A percentile compares a stretch with the other conserved stretches of the same genome.
These are phyloP conservation scores for Oxygymnocypris stewartii DNA, from an alignment of 2,113 vertebrate genomes.

Conservation along the genomic window DNA sequence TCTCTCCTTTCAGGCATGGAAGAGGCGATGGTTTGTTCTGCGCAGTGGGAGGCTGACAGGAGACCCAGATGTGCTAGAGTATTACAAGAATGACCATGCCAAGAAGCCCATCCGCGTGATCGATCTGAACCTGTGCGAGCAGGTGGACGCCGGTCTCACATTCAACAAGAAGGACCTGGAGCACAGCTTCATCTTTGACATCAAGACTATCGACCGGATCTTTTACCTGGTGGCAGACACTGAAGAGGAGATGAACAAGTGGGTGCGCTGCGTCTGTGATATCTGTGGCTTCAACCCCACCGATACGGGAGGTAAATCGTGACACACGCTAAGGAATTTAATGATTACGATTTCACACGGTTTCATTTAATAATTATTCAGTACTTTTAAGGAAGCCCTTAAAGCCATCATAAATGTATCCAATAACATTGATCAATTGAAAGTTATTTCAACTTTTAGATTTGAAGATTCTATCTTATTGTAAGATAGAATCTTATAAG, in stretches of 20 bases:
- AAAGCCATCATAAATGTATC: neutral
- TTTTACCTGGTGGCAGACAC: slow-evolving; percentile 99
- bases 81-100: slow-evolving; percentile 99
- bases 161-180: slow-evolving; percentile 99
- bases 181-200: slow-evolving; percentile 99
- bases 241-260: slow-evolving; percentile 99
- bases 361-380: neutral
- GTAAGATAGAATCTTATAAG: no score
- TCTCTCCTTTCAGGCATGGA: slow-evolving; percentile 88
- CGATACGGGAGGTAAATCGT: slow-evolving; percentile 84
- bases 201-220: slow-evolving; percentile 96
- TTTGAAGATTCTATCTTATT: no score
- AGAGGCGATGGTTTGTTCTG: slow-evolving; percentile 98
- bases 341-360: neutral
- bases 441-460: no score
- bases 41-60: slow-evolving; percentile 95
- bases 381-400: neutral
- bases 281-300: slow-evolving; percentile 99
- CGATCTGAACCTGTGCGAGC: slow-evolving; percentile 98
- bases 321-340: neutral
- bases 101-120: slow-evolving; percentile 99
- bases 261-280: slow-evolving; percentile 97
- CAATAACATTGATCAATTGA: no score
- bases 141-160: slow-evolving; percentile 96
- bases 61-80: slow-evolving; percentile 96